These are phyloP conservation scores for Scolanthus callimorphus DNA, from an alignment of 92 coral and sea anemone genomes.

Conservation along the genomic window DNA sequence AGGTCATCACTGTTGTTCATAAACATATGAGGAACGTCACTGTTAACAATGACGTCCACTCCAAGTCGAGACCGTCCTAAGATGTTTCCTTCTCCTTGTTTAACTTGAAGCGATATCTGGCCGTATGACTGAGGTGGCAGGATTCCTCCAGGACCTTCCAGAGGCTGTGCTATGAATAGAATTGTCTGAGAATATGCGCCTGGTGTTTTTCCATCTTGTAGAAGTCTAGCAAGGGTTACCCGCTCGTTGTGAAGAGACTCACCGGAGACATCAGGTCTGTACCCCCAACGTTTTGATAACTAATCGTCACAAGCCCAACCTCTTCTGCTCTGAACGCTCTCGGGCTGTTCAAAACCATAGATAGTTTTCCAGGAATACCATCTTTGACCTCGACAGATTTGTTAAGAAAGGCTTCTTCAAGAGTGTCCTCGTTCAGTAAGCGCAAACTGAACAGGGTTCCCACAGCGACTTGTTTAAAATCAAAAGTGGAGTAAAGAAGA, in stretches of 20 bases:
- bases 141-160: constrained; percentile 74
- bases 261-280: constrained; percentile 49
- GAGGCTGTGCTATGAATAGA: constrained; percentile 45
- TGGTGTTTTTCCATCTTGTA: constrained; percentile 29
- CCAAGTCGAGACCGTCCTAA: constrained; percentile 13
- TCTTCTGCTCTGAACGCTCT: constrained; percentile 35
- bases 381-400: constrained; percentile 27
- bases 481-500: constrained; percentile 56
- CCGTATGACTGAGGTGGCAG: constrained; percentile 61
- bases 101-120: constrained; percentile 32
- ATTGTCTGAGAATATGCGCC: constrained; percentile 24
- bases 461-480: constrained; percentile 12
- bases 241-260: constrained; percentile 35
- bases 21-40: constrained; percentile 50
- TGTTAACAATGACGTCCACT: constrained; percentile 20
- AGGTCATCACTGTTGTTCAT: constrained; percentile 50
- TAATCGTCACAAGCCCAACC: constrained; percentile 42
- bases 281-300: constrained; percentile 66
- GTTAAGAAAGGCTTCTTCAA: constrained; percentile 9
- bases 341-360: constrained; percentile 38
- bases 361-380: constrained; percentile 62
- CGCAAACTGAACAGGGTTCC: constrained; percentile 41
- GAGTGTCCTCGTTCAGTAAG: constrained; percentile 26
- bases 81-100: constrained; percentile 7
- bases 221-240: constrained; percentile 17